Evolutionary conservation across 2,797 vertebrate genomes (phyloP), one percentile per base, ranked within the genome.

Genomic region (Etheostoma perlongum): DNA sequence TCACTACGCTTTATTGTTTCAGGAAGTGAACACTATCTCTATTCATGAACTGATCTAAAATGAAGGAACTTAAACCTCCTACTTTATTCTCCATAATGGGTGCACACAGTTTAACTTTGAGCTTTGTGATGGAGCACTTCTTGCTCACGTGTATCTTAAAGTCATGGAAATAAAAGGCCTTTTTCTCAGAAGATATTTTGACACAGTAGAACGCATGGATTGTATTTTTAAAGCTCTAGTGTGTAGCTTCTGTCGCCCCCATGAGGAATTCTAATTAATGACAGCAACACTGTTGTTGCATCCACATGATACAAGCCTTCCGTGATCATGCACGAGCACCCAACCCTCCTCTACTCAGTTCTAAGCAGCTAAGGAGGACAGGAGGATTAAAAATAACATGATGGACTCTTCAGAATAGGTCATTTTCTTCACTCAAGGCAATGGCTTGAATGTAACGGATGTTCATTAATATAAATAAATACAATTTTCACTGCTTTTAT

Each of bases 11-110:
- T 33, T 14, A 18, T 60, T 2, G 0, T 44, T 48, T 6, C 46
- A 70, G 70, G 70, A 78, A 73, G 49, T 40, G n/a, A 68, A 36
- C 15, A 0, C 19, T 4, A 14, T 40, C 21, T 33, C 21, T 19
- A 2, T 13, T 30, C 48, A 70, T 69, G 49, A 63, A 44, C 7
- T 6, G 36, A 70, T 51, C 8, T 2, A 21, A 58, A 67, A 66
- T 40, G 21, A 66, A 7, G 10, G 15, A 46, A 48, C 19, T 40
- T 47, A 0, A 67, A 19, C 48, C 16, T 53, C 46, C 6, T 30
- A 47, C 10, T 53, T 21, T 10, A 55, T 67, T 62, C n/a, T 53
- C 51, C 19, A 59, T 55, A 4, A 65, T 13, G 6, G 19, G 6
- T 9, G 36, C 19, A 25, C 6, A 10, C 27, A 54, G 40, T 5